Conservation (phyloP, 35 echinoderm and acorn worm species). For the Anneissia japonica region DNA sequence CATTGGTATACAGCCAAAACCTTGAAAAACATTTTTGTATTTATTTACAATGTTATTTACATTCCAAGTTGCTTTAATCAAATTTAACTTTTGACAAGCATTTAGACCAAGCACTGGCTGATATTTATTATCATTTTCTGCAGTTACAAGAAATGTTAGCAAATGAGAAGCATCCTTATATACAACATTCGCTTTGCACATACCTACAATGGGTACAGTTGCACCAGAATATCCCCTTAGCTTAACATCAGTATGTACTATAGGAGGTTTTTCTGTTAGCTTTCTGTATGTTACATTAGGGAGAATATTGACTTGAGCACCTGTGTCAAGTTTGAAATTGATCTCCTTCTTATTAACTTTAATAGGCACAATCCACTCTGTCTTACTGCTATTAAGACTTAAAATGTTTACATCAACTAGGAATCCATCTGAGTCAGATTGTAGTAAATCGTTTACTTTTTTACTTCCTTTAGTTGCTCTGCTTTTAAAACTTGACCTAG, state of each 20-base stretch:
- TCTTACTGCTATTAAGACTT: not conserved
- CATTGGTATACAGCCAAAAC: not conserved
- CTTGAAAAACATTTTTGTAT: not conserved
- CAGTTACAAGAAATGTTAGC: conserved; percentile 29
- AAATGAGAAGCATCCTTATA: conserved; percentile 6
- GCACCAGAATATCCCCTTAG: conserved; percentile 30
- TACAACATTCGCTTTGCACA: conserved; percentile 16
- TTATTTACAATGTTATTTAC: not conserved
- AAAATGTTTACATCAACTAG: not conserved
- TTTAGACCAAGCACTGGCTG: not conserved
- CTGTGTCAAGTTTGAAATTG: conserved; percentile 50
- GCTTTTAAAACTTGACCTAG: not conserved
- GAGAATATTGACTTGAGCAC: conserved; percentile 52
- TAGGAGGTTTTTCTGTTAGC: conserved; percentile 9
- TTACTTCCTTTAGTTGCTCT: no score
- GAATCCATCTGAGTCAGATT: no score
- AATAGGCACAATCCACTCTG: conserved; percentile 5
- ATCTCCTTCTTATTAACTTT: not conserved
- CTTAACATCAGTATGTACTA: not conserved
- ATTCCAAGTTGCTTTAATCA: not conserved
- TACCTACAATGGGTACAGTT: conserved; percentile 23
- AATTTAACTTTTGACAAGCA: not conserved
- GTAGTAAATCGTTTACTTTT: no score
- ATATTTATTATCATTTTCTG: conserved; percentile 10
- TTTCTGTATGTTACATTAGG: conserved; percentile 25